Evolutionary conservation across 2,113 vertebrate genomes (phyloP), one percentile per base, ranked within the genome.

Genomic region (Rhinogobius similis): DNA sequence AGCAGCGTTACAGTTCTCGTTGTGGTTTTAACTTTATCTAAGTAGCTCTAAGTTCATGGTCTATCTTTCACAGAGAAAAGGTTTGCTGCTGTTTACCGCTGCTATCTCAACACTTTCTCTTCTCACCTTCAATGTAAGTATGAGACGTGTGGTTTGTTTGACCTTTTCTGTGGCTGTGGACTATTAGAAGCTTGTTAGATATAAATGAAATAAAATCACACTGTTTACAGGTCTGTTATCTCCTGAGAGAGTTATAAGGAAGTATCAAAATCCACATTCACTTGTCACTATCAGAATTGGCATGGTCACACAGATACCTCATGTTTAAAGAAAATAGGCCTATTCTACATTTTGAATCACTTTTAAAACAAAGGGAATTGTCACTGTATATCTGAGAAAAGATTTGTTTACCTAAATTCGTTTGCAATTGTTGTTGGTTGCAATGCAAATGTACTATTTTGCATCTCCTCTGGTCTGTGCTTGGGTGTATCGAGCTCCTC

Each of bases 381-480:
- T 50, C n/a, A n/a, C 9, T 21, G 5, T 26, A 23, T 29, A 6
- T 58, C 6, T 3, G 24, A 58, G 14, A 29, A 58, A 18, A 29
- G 24, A 58, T 58, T 29, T 58, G 55, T 58, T 58, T 18, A 1
- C 70, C 63, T 20, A 7, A 59, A 78, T 78, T 61, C 64, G 75
- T 81, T 58, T 66, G 62, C 46, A 80, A 71, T 85, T 77, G 71
- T 75, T 52, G 43, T 64, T 75, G 72, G 55, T 81, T 67, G 69
- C 62, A 79, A 90, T 91, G 89, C 88, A 86, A 88, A 90, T 72
- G 67, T 67, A 88, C 73, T 65, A 92, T 93, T 50, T 93, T 94
- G 92, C 91, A 93, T 93, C 36, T 68, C 46, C 70, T 87, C 73
- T 75, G 67, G 1, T 41, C 43, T 56, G 8, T 78, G 70, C 87